Percentiles rank a stretch among this genome's conserved stretches.
Evolutionary conservation across 2,888 invertebrate species (phyloP).

Genomic region (Cryptus viduatorius): DNA sequence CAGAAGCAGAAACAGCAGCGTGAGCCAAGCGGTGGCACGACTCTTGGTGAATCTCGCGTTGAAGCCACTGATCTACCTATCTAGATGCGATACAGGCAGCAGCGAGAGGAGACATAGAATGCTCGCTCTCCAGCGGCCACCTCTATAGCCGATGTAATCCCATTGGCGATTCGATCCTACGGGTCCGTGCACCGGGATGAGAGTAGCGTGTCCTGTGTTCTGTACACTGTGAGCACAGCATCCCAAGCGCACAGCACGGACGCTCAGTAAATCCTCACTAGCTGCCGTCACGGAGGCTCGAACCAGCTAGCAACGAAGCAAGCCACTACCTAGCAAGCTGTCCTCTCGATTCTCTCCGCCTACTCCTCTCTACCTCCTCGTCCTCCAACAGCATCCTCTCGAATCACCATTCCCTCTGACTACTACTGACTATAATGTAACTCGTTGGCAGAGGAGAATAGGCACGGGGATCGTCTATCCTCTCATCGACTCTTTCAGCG

Average conservation of each 20-base stretch:
- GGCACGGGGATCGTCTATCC: slow-evolving; percentile 62
- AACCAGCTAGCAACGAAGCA: slow-evolving; percentile 70
- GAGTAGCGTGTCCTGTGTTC: slow-evolving; percentile 72
- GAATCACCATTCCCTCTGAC: slow-evolving; percentile 64
- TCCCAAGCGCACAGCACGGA: slow-evolving; percentile 72
- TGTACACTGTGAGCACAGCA: slow-evolving; percentile 73
- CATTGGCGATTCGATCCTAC: slow-evolving; percentile 83
- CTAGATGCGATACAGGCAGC: slow-evolving; percentile 64
- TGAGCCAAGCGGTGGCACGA: slow-evolving; percentile 81
- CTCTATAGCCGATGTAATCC: slow-evolving; percentile 80
- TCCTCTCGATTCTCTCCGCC: slow-evolving; percentile 55
- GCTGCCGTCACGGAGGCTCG: slow-evolving; percentile 80
- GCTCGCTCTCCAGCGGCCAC: slow-evolving; percentile 78
- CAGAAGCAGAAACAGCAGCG: slow-evolving; percentile 73
- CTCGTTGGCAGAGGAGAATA: slow-evolving; percentile 60
- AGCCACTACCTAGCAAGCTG: slow-evolving; percentile 59
- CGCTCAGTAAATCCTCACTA: slow-evolving; percentile 83
- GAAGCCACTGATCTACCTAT: slow-evolving; percentile 71
- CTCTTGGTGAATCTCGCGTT: slow-evolving; percentile 73
- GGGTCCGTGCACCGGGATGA: slow-evolving; percentile 68
- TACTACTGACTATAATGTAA: slow-evolving; percentile 58
- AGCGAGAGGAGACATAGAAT: slow-evolving; percentile 68
- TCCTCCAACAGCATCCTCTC: slow-evolving; percentile 66
- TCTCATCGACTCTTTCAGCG: slow-evolving; percentile 65
- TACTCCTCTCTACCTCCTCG: slow-evolving; percentile 71